A percentile compares a stretch with the other conserved stretches of the same genome.
phyloP scores from a whole-genome alignment of 53 echinoderm and acorn worm genomes.

The Actinopyga echinites region DNA sequence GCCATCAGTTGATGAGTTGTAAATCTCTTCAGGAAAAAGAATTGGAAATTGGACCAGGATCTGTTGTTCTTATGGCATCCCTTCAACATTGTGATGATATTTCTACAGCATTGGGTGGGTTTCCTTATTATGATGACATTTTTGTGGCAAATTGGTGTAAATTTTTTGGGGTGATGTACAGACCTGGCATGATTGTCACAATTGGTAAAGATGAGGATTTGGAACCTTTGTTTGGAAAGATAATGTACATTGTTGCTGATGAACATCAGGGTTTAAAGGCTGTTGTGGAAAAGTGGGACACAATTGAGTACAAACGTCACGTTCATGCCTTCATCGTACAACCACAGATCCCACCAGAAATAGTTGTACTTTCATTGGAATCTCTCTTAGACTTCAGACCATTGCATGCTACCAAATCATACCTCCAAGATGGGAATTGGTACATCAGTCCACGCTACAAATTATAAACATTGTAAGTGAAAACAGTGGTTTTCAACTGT shows the following conservation, averaged over 20 bases:
- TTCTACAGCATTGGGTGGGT: neutral
- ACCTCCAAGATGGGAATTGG: constrained; percentile 30
- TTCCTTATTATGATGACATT: neutral
- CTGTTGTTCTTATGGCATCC: neutral
- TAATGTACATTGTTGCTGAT: constrained; percentile 32
- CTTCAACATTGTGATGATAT: neutral
- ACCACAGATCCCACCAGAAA: constrained; percentile 28
- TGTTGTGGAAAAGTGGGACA: constrained; percentile 33
- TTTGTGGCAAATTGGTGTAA: constrained; percentile 18
- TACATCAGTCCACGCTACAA: constrained; percentile 50
- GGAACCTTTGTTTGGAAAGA: constrained; percentile 37
- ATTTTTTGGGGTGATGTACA: constrained; percentile 41
- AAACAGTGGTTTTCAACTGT: too few relatives aligned
- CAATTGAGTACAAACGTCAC: constrained; percentile 33
- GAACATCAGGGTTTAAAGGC: neutral
- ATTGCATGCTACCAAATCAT: constrained; percentile 51
- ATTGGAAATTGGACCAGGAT: constrained; percentile 1
- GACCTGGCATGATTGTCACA: constrained; percentile 48
- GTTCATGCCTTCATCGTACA: constrained; percentile 35
- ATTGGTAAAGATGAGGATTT: constrained; percentile 55
- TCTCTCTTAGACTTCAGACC: constrained; percentile 46
- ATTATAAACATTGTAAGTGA: neutral
- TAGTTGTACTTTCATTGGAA: constrained; percentile 19
- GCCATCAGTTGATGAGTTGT: neutral
- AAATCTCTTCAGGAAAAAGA: constrained; percentile 15